These are phyloP conservation scores for Oriolus oriolus DNA, from an alignment of 2,113 vertebrate genomes.

Conservation along the genomic window DNA sequence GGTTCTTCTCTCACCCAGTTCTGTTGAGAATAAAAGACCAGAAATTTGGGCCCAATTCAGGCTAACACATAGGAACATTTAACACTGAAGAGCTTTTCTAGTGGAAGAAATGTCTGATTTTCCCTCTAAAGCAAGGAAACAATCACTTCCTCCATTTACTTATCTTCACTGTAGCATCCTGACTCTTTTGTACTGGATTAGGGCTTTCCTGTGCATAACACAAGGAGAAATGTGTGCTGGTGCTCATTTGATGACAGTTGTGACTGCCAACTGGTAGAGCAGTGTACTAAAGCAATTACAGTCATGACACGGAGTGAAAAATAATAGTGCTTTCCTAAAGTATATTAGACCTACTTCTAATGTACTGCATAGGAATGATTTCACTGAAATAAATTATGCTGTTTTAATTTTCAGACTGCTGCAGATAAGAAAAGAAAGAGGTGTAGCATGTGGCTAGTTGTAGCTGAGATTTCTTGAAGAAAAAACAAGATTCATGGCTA, in stretches of 20 bases:
- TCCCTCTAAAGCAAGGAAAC: not conserved
- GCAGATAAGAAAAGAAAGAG: not conserved
- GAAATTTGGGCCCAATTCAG: not conserved
- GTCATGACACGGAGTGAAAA: not conserved
- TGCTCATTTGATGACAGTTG: not conserved
- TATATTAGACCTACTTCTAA: not conserved
- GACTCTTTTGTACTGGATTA: not conserved
- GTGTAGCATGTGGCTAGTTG: not conserved
- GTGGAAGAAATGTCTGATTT: not conserved
- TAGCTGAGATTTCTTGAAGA: not conserved
- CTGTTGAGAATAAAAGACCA: not conserved
- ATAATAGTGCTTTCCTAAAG: not conserved
- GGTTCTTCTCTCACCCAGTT: not conserved
- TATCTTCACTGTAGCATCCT: not conserved
- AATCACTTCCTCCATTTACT: not conserved
- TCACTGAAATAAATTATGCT: not conserved
- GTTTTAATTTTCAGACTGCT: not conserved
- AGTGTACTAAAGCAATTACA: not conserved
- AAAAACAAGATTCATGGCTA: not conserved
- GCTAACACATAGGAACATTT: not conserved
- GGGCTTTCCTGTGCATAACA: not conserved
- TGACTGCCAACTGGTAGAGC: not conserved
- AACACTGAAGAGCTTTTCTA: not conserved
- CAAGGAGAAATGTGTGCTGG: not conserved
- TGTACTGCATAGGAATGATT: not conserved